phyloP scores from a whole-genome alignment of 1,140 invertebrate genomes.

The Helicoverpa armigera region DNA sequence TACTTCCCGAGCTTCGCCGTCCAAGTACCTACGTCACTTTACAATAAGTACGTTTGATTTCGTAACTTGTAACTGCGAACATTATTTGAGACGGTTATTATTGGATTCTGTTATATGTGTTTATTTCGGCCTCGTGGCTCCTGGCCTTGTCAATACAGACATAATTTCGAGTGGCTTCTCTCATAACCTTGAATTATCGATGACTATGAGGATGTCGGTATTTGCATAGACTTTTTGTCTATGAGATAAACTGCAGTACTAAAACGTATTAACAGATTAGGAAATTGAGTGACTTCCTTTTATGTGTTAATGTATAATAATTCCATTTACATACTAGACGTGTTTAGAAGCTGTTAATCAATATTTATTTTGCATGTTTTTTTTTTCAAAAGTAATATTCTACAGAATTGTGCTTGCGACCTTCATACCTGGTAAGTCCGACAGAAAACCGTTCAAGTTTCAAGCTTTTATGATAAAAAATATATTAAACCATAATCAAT shows the following conservation, averaged over 20 bases:
- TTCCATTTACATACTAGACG: too few species aligned
- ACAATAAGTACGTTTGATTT: constrained; percentile 16
- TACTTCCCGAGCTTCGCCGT: background rate
- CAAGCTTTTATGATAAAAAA: background rate
- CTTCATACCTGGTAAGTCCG: too few species aligned
- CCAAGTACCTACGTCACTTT: constrained; percentile 1
- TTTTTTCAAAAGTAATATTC: too few species aligned
- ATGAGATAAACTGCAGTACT: background rate
- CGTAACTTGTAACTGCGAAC: constrained; percentile 16
- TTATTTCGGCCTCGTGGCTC: constrained; percentile 60
- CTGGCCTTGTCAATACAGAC: constrained; percentile 73
- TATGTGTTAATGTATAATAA: too few species aligned
- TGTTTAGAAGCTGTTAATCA: too few species aligned
- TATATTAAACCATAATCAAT: background rate
- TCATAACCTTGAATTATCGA: constrained; percentile 74
- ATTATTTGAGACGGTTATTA: constrained; percentile 39
- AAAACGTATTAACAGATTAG: background rate
- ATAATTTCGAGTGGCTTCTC: constrained; percentile 60
- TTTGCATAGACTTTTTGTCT: constrained; percentile 64
- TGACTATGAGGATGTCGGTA: constrained; percentile 74
- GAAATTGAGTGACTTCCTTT: background rate
- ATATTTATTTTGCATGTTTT: too few species aligned
- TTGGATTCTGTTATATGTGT: constrained; percentile 53
- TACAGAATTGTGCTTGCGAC: too few species aligned
- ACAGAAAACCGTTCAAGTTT: too few species aligned